Evolutionary conservation across 2,797 vertebrate genomes (phyloP).

Genomic region (Craterocephalus amniculus): DNA sequence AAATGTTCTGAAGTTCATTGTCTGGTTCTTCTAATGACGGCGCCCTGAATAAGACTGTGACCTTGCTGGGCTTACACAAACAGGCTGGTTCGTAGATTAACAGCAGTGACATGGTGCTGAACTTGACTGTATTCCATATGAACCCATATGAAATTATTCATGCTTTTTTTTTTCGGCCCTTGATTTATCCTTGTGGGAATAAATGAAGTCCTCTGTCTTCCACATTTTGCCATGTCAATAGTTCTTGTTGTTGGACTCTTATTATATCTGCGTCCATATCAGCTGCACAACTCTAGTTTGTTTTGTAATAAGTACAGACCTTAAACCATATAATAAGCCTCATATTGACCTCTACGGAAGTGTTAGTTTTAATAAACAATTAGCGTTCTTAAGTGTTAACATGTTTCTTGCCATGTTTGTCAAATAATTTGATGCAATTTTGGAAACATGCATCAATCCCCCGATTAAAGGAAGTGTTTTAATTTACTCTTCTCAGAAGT

Average conservation of each 20-base stretch:
- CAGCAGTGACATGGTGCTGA: slow-evolving; percentile 43
- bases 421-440: neutral
- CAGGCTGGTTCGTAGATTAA: slow-evolving; percentile 47
- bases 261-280: neutral
- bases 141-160: slow-evolving; percentile 17
- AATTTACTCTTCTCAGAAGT: neutral
- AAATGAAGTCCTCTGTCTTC: neutral
- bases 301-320: neutral
- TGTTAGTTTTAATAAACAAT: neutral
- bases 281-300: neutral
- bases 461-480: neutral
- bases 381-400: neutral
- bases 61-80: slow-evolving; percentile 39
- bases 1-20: slow-evolving; percentile 57
- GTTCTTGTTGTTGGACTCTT: neutral
- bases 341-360: neutral
- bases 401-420: neutral
- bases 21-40: slow-evolving; percentile 62
- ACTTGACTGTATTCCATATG: slow-evolving; percentile 34
- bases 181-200: neutral
- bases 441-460: neutral
- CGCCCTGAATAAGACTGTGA: slow-evolving; percentile 39
- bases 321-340: neutral
- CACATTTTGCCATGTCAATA: neutral
- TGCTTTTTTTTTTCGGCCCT: slow-evolving; percentile 6